Evolutionary conservation across 2,113 vertebrate genomes (phyloP).

Genomic region (Marmota flaviventris): DNA sequence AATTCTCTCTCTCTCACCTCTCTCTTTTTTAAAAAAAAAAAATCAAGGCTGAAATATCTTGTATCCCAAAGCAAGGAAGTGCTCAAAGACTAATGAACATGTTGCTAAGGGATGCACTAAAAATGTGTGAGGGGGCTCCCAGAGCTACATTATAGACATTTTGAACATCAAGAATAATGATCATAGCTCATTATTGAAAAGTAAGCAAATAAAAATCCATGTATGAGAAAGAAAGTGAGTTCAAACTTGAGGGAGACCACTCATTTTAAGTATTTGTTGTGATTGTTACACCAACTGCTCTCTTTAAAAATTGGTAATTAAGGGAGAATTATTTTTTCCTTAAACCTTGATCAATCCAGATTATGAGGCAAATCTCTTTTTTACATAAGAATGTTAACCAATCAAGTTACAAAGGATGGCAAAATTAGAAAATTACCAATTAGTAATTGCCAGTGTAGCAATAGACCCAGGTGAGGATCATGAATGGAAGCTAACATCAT

Average conservation of each 20-base stretch:
- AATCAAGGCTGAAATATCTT: conserved; percentile 1
- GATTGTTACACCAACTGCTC: not conserved
- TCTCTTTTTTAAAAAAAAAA: not conserved
- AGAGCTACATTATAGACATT: not conserved
- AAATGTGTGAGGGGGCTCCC: not conserved
- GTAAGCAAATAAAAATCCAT: not conserved
- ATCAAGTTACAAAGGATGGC: not conserved
- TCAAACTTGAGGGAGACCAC: not conserved
- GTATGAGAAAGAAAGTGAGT: not conserved
- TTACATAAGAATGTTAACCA: not conserved
- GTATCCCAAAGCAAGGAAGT: not conserved
- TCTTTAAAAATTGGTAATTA: not conserved
- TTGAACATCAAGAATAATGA: not conserved
- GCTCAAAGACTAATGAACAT: not conserved
- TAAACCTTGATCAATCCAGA: not conserved
- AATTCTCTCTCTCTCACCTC: no score
- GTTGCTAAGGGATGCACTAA: not conserved
- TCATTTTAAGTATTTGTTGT: not conserved
- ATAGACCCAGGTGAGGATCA: not conserved
- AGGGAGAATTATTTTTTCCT: not conserved
- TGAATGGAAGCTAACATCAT: not conserved
- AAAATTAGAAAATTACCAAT: not conserved
- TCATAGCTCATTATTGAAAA: not conserved
- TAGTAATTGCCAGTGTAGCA: not conserved
- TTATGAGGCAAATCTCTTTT: not conserved